Evolutionary conservation across 2,888 invertebrate genomes (phyloP).

Genomic region (Polymixis lichenea): DNA sequence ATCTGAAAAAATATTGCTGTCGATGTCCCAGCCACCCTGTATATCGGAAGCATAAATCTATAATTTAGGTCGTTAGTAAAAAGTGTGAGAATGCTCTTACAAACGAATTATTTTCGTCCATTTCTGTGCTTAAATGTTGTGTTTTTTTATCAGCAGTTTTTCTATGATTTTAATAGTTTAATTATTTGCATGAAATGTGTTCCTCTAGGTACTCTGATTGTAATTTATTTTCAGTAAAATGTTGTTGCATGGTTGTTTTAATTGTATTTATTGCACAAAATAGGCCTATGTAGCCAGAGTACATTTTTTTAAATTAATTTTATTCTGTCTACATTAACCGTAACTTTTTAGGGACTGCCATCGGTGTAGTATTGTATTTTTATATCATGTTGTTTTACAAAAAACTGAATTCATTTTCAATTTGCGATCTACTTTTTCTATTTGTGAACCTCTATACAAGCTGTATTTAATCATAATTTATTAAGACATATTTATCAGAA

Average conservation of each 20-base stretch:
- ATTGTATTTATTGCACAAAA: not conserved
- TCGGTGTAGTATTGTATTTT: not conserved
- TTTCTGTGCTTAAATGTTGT: not conserved
- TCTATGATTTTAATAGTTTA: conserved; percentile 2
- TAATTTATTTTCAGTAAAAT: not conserved
- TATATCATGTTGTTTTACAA: not conserved
- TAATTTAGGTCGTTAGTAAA: not conserved
- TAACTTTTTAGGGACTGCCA: not conserved
- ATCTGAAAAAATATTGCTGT: too few relatives aligned
- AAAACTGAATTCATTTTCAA: not conserved
- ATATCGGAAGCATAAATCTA: not conserved
- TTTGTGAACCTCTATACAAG: not conserved
- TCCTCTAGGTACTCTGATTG: not conserved
- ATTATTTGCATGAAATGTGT: conserved; percentile 2
- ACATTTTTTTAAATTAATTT: not conserved
- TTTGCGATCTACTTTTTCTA: not conserved
- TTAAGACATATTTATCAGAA: not conserved
- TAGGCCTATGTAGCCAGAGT: not conserved
- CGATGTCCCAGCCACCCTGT: too few relatives aligned
- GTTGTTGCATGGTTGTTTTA: conserved; percentile 21
- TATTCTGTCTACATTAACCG: too few relatives aligned
- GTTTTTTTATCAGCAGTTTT: conserved; percentile 1
- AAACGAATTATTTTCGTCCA: not conserved
- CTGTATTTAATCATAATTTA: not conserved
- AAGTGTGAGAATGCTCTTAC: conserved; percentile 10